Evolutionary conservation across 2,888 invertebrate genomes (phyloP).

Genomic region (Helicoverpa assulta): DNA sequence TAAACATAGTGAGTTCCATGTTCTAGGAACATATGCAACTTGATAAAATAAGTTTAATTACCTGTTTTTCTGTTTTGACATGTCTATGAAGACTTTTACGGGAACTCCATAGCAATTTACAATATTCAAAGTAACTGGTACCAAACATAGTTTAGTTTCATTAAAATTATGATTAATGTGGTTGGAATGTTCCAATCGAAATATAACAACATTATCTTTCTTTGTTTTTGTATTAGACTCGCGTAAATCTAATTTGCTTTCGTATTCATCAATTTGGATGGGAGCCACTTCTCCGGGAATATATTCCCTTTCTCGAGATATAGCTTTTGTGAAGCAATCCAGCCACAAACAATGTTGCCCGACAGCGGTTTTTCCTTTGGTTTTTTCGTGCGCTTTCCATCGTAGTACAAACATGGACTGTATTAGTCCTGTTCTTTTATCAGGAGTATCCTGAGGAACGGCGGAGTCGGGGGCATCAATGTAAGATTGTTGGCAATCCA

Average conservation of each 20-base stretch:
- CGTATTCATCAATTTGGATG: constrained; percentile 80
- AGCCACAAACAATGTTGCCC: constrained; percentile 93
- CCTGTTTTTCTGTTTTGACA: constrained; percentile 90
- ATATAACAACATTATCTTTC: constrained; percentile 89
- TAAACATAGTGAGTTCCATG: too few species aligned
- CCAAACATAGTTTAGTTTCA: constrained; percentile 90
- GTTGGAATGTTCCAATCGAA: constrained; percentile 90
- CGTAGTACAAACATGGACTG: constrained; percentile 85
- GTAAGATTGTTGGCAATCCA: constrained; percentile 74
- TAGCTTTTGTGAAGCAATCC: constrained; percentile 89
- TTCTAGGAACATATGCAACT: neutral
- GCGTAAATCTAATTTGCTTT: constrained; percentile 68
- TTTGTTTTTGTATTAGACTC: constrained; percentile 74
- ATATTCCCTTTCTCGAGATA: constrained; percentile 82
- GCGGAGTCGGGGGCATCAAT: constrained; percentile 70
- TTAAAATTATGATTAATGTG: constrained; percentile 92
- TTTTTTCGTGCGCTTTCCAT: constrained; percentile 91
- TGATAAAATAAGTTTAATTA: constrained; percentile 66
- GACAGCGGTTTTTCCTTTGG: constrained; percentile 88
- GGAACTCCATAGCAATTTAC: constrained; percentile 92
- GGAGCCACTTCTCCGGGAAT: constrained; percentile 75
- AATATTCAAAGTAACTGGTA: constrained; percentile 92
- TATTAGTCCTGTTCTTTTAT: constrained; percentile 75
- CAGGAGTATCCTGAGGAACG: constrained; percentile 56
- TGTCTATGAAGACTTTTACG: constrained; percentile 91